These are phyloP conservation scores for Acanthosepion esculentum DNA, from an alignment of 2,888 invertebrate genomes.

Conservation along the genomic window DNA sequence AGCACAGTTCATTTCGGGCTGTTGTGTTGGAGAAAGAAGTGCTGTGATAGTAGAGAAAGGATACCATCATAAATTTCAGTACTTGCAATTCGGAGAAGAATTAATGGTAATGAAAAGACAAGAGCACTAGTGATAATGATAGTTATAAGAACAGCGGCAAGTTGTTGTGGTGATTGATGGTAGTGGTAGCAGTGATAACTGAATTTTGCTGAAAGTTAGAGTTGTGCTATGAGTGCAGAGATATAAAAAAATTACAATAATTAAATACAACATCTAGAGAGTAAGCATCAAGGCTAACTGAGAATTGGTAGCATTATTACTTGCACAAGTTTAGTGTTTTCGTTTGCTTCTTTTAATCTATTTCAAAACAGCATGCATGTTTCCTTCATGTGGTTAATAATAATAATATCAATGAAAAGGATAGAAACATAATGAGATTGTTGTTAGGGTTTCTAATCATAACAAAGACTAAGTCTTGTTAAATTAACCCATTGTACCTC, in stretches of 20 bases:
- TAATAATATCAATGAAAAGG: background rate
- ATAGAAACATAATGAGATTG: background rate
- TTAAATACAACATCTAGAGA: conserved; percentile 21
- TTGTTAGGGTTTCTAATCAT: background rate
- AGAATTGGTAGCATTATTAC: background rate
- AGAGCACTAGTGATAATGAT: background rate
- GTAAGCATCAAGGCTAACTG: conserved; percentile 43
- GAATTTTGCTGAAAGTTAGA: background rate
- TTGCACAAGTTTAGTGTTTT: background rate
- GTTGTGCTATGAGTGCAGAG: conserved; percentile 33
- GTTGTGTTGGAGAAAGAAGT: conserved; percentile 33
- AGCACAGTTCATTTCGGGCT: conserved; percentile 22
- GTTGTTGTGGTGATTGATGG: conserved; percentile 35
- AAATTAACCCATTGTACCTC: background rate
- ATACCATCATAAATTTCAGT: background rate
- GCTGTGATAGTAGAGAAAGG: conserved; percentile 23
- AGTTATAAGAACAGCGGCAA: background rate
- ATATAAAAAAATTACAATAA: background rate
- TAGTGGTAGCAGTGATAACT: background rate
- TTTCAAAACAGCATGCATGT: background rate
- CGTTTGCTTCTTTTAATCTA: background rate
- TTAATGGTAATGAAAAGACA: background rate
- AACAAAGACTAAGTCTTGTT: background rate
- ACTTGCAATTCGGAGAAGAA: background rate
- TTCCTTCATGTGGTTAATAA: background rate